Evolutionary conservation across 2,888 invertebrate genomes (phyloP), one percentile per base, ranked within the genome.

Genomic region (Drosophila mimetica): DNA sequence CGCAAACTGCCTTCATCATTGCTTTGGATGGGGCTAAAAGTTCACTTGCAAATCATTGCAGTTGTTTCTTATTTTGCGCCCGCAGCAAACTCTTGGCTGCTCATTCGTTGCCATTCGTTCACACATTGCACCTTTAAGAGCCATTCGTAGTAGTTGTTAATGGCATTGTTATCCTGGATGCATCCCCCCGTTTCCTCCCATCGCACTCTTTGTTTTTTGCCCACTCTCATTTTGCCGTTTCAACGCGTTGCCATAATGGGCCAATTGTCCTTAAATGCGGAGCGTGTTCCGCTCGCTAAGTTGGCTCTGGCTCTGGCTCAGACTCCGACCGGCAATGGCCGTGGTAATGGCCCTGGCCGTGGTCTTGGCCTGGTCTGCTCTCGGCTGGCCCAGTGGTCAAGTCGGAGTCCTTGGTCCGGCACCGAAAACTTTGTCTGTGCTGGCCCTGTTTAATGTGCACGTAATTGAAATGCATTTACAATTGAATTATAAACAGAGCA

Each of bases 401-500:
- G 86, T 76, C 79, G 71, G 71, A 87, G 82, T 84, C 36, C 64
- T 46, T 70, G 76, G 57, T 63, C 57, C 48, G 16, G 47, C 25
- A 36, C 50, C 54, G 32, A 65, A 71, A 71, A 72, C 71, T 72
- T 71, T 73, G 71, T 72, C 67, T 67, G 59, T 37, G 60, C 74
- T 65, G 71, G 59, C 81, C 67, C 80, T 78, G 80, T 83, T 80
- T 88, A 88, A 84, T 86, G 86, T 88, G 86, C 76, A 88, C 86
- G 84, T 85, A 85, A 85, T 85, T 85, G 88, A 85, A 85, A 85
- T 85, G 88, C 86, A 85, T 85, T 85, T 88, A 86, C 84, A 85
- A 85, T 86, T 85, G 84, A 85, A 85, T 85, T 88, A 85, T 85
- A 85, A 85, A 88, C 80, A 88, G 88, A 86, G 60, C 81, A 80